Conservation (phyloP, 2,113 vertebrate genomes). For the Choloepus hoffmanni region DNA sequence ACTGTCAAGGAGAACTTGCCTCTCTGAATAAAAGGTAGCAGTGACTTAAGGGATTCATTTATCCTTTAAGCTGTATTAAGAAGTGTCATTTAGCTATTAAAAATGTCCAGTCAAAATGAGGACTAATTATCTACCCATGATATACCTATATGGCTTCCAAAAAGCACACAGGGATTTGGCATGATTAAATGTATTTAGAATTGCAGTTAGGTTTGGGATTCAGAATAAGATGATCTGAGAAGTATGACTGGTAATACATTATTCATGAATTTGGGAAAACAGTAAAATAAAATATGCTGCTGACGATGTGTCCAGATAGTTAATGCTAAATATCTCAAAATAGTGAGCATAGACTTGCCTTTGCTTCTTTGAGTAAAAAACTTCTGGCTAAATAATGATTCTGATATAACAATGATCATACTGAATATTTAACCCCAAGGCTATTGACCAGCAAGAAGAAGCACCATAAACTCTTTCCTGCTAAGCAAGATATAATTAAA, state of each 20-base stretch:
- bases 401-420: conserved; percentile 40
- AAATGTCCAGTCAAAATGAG: conserved; percentile 79
- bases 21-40: conserved; percentile 74
- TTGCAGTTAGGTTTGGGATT: conserved; percentile 80
- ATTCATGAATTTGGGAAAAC: conserved; percentile 70
- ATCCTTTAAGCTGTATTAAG: conserved; percentile 80
- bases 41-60: conserved; percentile 74
- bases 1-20: conserved; percentile 78
- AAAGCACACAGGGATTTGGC: conserved; percentile 67
- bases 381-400: neutral
- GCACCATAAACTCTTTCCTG: neutral
- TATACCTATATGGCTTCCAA: conserved; percentile 74
- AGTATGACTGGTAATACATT: conserved; percentile 62
- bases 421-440: conserved; percentile 43
- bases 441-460: neutral
- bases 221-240: conserved; percentile 69
- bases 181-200: conserved; percentile 73
- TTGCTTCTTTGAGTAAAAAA: conserved; percentile 10
- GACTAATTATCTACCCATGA: conserved; percentile 82
- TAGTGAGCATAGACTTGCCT: neutral
- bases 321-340: conserved; percentile 31
- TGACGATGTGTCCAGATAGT: conserved; percentile 9
- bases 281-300: conserved; percentile 59
- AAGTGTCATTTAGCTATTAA: conserved; percentile 86
- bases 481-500: conserved; percentile 47